Conservation (phyloP, 2,113 vertebrate species). For the Tylochromis polylepis region DNA sequence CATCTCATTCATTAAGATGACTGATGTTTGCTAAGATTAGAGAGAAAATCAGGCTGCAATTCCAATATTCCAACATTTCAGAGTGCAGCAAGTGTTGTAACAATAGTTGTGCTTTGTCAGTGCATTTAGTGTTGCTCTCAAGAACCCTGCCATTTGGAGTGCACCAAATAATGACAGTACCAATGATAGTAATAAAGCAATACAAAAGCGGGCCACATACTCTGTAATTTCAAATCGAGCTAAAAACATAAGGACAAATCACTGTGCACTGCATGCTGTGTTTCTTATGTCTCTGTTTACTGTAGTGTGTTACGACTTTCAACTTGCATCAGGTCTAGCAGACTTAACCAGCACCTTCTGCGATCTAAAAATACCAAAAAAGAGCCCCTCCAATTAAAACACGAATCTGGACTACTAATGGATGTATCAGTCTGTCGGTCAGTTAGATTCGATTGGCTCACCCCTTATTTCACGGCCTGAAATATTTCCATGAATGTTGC, state of each 20-base stretch:
- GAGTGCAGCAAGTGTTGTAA: not conserved
- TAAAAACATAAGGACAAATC: not conserved
- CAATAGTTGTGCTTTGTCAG: constrained; percentile 3
- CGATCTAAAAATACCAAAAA: not conserved
- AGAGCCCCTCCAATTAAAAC: not conserved
- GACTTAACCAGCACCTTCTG: not conserved
- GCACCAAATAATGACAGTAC: not conserved
- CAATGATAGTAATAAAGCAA: constrained; percentile 39
- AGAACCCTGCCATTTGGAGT: not conserved
- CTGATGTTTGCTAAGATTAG: not conserved
- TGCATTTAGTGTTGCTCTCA: not conserved
- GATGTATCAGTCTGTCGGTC: not conserved
- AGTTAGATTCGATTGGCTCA: not conserved
- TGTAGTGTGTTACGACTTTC: not conserved
- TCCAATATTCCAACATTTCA: not conserved
- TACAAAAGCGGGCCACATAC: constrained; percentile 1
- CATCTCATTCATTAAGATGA: not conserved
- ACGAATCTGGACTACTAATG: not conserved
- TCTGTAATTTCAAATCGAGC: not conserved
- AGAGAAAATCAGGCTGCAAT: not conserved
- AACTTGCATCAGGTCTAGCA: not conserved
- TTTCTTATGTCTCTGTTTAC: not conserved
- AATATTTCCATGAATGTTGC: not conserved
- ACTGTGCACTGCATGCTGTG: not conserved
- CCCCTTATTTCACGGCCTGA: not conserved